phyloP scores from a whole-genome alignment of 2,113 vertebrate species.

The Hystrix brachyura region DNA sequence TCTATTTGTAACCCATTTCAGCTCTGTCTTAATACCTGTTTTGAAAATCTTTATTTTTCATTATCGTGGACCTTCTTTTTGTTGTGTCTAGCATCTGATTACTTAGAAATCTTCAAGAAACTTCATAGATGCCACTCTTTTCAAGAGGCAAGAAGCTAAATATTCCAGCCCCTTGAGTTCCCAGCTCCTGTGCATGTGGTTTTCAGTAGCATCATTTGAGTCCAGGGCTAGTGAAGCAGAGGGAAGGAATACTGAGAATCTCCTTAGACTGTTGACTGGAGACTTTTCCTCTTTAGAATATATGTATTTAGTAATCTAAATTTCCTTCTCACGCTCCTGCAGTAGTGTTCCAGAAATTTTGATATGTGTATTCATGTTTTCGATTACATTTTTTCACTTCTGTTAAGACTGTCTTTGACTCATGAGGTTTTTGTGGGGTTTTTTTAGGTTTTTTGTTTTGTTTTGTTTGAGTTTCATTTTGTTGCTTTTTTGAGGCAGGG shows the following conservation, averaged over 20 bases:
- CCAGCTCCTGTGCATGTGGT: neutral
- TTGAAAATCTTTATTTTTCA: neutral
- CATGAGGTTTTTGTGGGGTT: neutral
- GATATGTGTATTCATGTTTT: slow-evolving; percentile 2
- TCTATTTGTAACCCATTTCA: neutral
- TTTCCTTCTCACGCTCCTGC: neutral
- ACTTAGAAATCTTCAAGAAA: neutral
- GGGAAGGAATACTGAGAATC: neutral
- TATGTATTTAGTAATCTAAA: neutral
- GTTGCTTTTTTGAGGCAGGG: neutral
- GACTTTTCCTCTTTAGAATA: neutral
- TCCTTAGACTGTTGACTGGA: neutral
- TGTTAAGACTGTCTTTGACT: neutral
- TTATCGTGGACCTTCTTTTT: neutral
- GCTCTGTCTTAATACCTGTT: neutral
- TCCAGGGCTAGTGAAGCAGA: neutral
- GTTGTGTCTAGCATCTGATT: neutral
- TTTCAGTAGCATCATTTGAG: neutral
- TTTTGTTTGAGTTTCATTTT: neutral
- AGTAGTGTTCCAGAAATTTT: neutral
- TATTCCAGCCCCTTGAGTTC: neutral
- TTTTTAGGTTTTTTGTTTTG: neutral
- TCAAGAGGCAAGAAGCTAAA: neutral
- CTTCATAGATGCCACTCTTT: neutral
- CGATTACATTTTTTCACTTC: neutral